These are phyloP conservation scores for Tringa solitaria DNA, from an alignment of 2,113 vertebrate species.

Conservation along the genomic window DNA sequence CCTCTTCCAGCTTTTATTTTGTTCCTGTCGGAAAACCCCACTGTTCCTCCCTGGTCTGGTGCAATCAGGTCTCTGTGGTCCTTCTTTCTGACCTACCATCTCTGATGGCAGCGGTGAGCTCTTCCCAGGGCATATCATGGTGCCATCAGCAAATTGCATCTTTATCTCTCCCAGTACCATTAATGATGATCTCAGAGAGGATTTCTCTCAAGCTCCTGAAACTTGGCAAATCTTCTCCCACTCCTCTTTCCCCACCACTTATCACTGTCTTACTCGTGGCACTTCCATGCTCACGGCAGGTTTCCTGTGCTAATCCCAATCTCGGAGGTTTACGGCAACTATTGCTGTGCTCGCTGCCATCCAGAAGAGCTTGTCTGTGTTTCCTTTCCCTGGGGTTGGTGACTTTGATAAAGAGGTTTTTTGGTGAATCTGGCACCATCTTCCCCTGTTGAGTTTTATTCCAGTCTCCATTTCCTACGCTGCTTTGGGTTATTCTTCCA, in stretches of 20 bases:
- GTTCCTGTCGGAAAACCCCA: not conserved
- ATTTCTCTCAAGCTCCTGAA: not conserved
- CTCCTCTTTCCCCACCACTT: not conserved
- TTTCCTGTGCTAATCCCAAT: not conserved
- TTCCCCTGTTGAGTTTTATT: not conserved
- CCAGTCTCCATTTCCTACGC: not conserved
- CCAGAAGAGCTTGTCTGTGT: not conserved
- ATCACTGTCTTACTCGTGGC: not conserved
- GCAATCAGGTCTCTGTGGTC: not conserved
- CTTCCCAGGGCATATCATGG: not conserved
- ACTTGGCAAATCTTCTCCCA: not conserved
- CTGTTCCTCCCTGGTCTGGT: not conserved
- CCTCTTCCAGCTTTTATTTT: not conserved
- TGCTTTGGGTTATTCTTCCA: not conserved
- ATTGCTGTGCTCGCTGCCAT: not conserved
- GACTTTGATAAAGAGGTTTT: not conserved
- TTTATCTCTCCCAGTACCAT: not conserved
- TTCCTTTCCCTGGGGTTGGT: not conserved
- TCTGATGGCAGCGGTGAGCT: not conserved
- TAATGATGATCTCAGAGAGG: not conserved
- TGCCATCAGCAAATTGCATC: not conserved
- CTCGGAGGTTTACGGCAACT: not conserved
- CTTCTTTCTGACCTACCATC: not conserved
- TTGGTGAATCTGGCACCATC: not conserved
- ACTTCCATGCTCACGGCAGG: not conserved